A percentile compares a stretch with the other conserved stretches of the same genome.
These are phyloP conservation scores for Aphyosemion australe DNA, from an alignment of 2,113 vertebrate species.

Conservation along the genomic window DNA sequence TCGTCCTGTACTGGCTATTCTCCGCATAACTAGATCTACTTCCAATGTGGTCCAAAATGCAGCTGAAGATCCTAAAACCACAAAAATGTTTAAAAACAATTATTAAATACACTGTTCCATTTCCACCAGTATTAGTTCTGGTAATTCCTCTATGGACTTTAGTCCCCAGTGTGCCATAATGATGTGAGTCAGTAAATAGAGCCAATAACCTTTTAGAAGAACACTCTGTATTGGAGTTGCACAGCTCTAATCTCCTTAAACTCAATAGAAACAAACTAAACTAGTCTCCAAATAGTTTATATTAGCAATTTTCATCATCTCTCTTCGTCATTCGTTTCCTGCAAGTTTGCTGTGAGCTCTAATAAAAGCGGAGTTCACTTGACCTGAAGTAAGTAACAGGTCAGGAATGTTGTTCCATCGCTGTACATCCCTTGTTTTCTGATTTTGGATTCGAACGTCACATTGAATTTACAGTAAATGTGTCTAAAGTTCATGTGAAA, in stretches of 20 bases:
- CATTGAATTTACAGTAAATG: neutral
- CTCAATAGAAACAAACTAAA: slow-evolving; percentile 23
- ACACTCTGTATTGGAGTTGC: slow-evolving; percentile 16
- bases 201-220: slow-evolving; percentile 33
- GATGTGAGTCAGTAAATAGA: slow-evolving; percentile 28
- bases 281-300: slow-evolving; percentile 10
- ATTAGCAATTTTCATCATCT: slow-evolving; percentile 8
- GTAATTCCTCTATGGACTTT: neutral
- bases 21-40: neutral
- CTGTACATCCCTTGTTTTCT: slow-evolving; percentile 3
- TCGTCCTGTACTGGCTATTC: too few species aligned
- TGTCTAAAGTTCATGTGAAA: neutral
- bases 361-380: slow-evolving; percentile 44
- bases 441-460: slow-evolving; percentile 1
- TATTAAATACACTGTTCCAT: neutral
- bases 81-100: neutral
- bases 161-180: slow-evolving; percentile 10
- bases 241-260: slow-evolving; percentile 9
- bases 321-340: slow-evolving; percentile 39
- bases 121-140: slow-evolving; percentile 7
- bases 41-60: neutral
- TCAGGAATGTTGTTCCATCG: slow-evolving; percentile 39
- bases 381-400: slow-evolving; percentile 48
- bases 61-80: neutral
- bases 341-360: slow-evolving; percentile 16